A percentile compares a stretch with the other conserved stretches of the same genome.
Conservation (phyloP, 2,888 invertebrate species). For the Mythimna impura region DNA sequence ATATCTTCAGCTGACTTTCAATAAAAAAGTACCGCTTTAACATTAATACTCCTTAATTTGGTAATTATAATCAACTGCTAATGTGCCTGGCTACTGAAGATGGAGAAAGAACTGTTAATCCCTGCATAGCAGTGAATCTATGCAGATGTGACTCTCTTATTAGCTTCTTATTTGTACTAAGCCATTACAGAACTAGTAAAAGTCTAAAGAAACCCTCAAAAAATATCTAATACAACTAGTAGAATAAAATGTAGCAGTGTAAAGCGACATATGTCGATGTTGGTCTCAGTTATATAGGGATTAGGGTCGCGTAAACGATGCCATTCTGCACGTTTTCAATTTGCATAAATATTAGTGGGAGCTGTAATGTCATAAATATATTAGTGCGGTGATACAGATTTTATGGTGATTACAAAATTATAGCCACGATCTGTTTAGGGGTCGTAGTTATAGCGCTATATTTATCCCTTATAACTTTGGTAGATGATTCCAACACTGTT, state of each 20-base stretch:
- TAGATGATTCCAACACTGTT: constrained; percentile 41
- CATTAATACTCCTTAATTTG: neutral
- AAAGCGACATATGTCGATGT: constrained; percentile 81
- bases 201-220: constrained; percentile 4
- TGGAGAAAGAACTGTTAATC: neutral
- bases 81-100: neutral
- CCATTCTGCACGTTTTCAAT: constrained; percentile 89
- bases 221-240: constrained; percentile 41
- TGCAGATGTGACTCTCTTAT: neutral
- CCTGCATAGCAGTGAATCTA: neutral
- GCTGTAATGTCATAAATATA: constrained; percentile 89
- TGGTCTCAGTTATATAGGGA: constrained; percentile 74
- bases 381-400: constrained; percentile 89
- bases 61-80: too few species aligned
- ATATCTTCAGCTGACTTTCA: too few species aligned
- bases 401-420: constrained; percentile 90
- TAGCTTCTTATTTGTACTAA: neutral
- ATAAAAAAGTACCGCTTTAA: neutral
- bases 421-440: constrained; percentile 78
- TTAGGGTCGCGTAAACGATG: constrained; percentile 87
- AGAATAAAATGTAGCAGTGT: constrained; percentile 66
- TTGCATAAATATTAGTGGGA: constrained; percentile 90
- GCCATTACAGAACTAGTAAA: constrained; percentile 4
- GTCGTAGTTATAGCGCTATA: constrained; percentile 73
- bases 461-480: constrained; percentile 58